phyloP scores from a whole-genome alignment of 2,113 vertebrate genomes.

The Anseranas semipalmata region DNA sequence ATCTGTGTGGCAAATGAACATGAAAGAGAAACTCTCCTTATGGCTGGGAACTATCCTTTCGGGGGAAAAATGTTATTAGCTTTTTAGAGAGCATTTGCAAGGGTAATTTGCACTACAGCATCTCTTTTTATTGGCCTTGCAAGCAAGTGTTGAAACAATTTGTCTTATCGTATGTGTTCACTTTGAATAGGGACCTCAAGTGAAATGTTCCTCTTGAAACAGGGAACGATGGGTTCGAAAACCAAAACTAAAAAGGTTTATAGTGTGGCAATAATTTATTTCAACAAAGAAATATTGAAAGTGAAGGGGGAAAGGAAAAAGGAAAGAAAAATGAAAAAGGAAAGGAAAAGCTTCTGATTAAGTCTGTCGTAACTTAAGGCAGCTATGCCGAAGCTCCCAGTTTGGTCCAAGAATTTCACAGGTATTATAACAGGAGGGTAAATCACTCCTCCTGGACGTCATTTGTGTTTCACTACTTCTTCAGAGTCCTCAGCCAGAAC shows the following conservation, averaged over 20 bases:
- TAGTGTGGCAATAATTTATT: not conserved
- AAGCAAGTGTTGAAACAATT: conserved; percentile 48
- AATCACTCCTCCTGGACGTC: not conserved
- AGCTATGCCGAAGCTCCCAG: conserved; percentile 34
- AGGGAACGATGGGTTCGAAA: not conserved
- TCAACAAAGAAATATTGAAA: conserved; percentile 1
- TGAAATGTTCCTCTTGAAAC: conserved; percentile 34
- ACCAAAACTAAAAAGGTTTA: not conserved
- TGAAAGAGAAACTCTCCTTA: conserved; percentile 33
- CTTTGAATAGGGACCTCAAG: conserved; percentile 14
- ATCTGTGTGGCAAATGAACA: conserved; percentile 58
- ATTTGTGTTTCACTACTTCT: conserved; percentile 20
- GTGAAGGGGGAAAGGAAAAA: not conserved
- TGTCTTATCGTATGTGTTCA: conserved; percentile 36
- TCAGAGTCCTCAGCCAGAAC: not conserved
- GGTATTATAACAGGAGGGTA: conserved; percentile 36
- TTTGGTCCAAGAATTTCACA: conserved; percentile 47
- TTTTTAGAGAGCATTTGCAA: conserved; percentile 66
- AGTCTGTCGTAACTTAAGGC: conserved; percentile 39
- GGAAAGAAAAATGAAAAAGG: conserved; percentile 24
- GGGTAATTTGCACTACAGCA: conserved; percentile 61
- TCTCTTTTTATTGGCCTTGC: conserved; percentile 35
- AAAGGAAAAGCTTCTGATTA: conserved; percentile 36
- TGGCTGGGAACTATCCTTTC: conserved; percentile 29
- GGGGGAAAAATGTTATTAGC: conserved; percentile 49